These are phyloP conservation scores for Macrosteles quadrilineatus DNA, from an alignment of 1,140 invertebrate genomes.

Conservation along the genomic window DNA sequence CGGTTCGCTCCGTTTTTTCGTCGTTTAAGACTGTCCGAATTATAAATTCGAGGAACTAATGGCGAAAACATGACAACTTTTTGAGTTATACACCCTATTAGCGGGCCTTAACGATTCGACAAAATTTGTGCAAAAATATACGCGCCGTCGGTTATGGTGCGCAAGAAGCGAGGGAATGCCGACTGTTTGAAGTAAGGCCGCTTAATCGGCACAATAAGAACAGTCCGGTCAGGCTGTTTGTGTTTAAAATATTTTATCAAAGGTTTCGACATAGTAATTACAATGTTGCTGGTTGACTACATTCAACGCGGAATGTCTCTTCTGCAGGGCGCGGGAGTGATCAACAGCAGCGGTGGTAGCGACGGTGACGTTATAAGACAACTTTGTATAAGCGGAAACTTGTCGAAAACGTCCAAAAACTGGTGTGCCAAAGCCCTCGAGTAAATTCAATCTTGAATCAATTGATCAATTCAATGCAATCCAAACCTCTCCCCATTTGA, in stretches of 20 bases:
- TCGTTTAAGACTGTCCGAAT: constrained; percentile 28
- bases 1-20: constrained; percentile 13
- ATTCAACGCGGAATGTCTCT: too few species aligned
- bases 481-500: too few species aligned
- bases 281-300: constrained; percentile 4
- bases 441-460: too few species aligned
- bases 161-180: constrained; percentile 12
- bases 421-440: too few species aligned
- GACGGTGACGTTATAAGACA: too few species aligned
- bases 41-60: constrained; percentile 29
- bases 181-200: constrained; percentile 21
- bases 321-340: too few species aligned
- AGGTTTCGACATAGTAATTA: constrained; percentile 21
- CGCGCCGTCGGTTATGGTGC: constrained; percentile 12
- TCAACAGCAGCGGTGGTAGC: too few species aligned
- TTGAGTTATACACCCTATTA: constrained; percentile 32
- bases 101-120: constrained; percentile 25
- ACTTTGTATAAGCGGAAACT: too few species aligned
- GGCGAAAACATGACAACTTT: constrained; percentile 31
- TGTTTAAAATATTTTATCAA: constrained; percentile 19
- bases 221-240: neutral
- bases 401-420: too few species aligned
- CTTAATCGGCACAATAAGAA: constrained; percentile 15
- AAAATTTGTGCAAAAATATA: constrained; percentile 32
- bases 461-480: too few species aligned